Evolutionary conservation across 2,888 invertebrate genomes (phyloP).

Genomic region (Himalopsyche japonica): DNA sequence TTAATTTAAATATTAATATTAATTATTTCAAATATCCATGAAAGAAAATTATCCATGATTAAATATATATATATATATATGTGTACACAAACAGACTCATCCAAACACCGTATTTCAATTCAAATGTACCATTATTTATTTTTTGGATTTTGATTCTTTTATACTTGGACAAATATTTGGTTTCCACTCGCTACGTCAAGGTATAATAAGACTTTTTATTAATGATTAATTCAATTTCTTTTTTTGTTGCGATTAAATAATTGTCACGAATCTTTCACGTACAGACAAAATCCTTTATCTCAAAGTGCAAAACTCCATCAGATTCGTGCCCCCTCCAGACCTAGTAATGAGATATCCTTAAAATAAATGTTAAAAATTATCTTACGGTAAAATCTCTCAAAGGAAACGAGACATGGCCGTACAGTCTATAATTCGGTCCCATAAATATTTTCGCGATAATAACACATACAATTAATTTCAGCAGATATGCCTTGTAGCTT

Average conservation of each 20-base stretch:
- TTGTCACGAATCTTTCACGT: background rate
- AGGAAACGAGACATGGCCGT: constrained; percentile 15
- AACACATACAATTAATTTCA: constrained; percentile 38
- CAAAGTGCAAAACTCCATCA: background rate
- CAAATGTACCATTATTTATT: too few species aligned
- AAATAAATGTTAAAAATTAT: constrained; percentile 17
- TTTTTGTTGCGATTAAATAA: background rate
- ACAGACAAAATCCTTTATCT: background rate
- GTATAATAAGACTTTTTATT: too few species aligned
- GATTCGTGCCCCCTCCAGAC: constrained; percentile 7
- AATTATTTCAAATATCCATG: too few species aligned
- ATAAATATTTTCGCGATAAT: constrained; percentile 36
- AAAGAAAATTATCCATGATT: too few species aligned
- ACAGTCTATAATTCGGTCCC: constrained; percentile 38
- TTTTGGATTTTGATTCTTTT: too few species aligned
- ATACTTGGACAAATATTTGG: too few species aligned
- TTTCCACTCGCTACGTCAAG: too few species aligned
- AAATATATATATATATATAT: too few species aligned
- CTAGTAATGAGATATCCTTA: constrained; percentile 1
- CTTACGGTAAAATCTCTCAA: constrained; percentile 9
- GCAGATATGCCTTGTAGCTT: constrained; percentile 31
- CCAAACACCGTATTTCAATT: too few species aligned
- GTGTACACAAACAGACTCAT: too few species aligned
- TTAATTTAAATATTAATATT: too few species aligned
- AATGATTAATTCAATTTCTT: background rate